These are phyloP conservation scores for Xiphophorus maculatus DNA, from an alignment of 2,113 vertebrate genomes.

Conservation along the genomic window DNA sequence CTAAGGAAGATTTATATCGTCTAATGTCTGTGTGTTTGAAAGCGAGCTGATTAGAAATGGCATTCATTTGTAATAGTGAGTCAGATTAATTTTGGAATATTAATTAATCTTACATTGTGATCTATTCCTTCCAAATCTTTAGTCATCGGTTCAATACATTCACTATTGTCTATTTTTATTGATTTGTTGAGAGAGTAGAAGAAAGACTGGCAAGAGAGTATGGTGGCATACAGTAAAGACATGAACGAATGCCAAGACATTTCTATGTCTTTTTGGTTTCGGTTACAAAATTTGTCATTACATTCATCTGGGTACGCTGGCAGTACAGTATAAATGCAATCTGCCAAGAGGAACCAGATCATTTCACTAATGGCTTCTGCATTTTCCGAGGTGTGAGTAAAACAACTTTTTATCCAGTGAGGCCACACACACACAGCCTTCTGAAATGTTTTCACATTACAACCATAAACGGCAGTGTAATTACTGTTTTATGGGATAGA, in stretches of 20 bases:
- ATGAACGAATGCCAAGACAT: no score
- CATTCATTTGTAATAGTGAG: slow-evolving; percentile 25
- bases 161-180: not conserved
- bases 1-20: slow-evolving; percentile 71
- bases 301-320: not conserved
- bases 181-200: no score
- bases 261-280: no score
- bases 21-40: slow-evolving; percentile 8
- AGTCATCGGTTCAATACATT: slow-evolving; percentile 49
- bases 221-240: no score
- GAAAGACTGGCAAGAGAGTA: no score
- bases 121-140: slow-evolving; percentile 49
- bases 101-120: slow-evolving; percentile 73
- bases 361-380: not conserved
- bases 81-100: slow-evolving; percentile 76
- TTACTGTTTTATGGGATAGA: not conserved
- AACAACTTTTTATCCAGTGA: not conserved
- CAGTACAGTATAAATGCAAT: not conserved
- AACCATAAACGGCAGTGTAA: not conserved
- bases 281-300: no score
- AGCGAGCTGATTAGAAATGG: not conserved
- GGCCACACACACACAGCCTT: no score
- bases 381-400: slow-evolving; percentile 1
- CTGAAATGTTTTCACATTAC: not conserved
- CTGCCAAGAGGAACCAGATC: not conserved